Base-by-base conservation (phyloP, 2,888 invertebrate species). In the Dicyrtomina minuta region DNA sequence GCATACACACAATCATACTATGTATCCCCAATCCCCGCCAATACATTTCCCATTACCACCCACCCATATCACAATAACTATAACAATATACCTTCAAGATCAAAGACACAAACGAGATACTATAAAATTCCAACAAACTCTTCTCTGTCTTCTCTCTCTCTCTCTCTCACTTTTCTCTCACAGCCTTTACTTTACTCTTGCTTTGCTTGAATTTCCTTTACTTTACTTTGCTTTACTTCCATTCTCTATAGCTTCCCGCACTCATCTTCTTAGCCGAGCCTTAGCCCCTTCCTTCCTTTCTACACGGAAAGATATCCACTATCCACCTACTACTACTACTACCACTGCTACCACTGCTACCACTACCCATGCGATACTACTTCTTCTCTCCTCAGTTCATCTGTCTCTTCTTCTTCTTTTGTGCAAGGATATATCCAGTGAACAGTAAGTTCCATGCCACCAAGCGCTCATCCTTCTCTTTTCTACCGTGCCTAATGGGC, bases 51-150 rank as follows among this genome's bases (percentile, higher is more conserved):
- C 70, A 72, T 66, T 71, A 70, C 71, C 73, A 71, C 73, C 73
- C 71, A 73, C 71, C 71, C 71, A 66, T 66, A 69, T 70, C 69
- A 70, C 67, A 73, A 73, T 73, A 73, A 73, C 73, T 64, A 68
- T 73, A 73, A 69, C 73, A 71, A 70, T 69, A 68, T 73, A 70
- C 70, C 69, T 72, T 70, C 64, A 64, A 64, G 64, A 64, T 64
- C 64, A 64, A 64, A 64, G 64, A 64, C 51, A 64, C 58, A 69
- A 66, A 72, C 61, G 71, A 72, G 69, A 66, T 66, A 62, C 72
- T 72, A 72, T 72, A 68, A 74, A 74, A 68, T 72, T 72, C 66
- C 68, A 66, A 64, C 64, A 56, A 17, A 44, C 64, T 59, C 58
- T 65, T 55, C 60, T 53, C 33, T 33, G 4, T 33, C 33, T 33